Evolutionary conservation across 2,888 invertebrate species (phyloP), one percentile per base, ranked within the genome.

Genomic region (Eulithis testata): DNA sequence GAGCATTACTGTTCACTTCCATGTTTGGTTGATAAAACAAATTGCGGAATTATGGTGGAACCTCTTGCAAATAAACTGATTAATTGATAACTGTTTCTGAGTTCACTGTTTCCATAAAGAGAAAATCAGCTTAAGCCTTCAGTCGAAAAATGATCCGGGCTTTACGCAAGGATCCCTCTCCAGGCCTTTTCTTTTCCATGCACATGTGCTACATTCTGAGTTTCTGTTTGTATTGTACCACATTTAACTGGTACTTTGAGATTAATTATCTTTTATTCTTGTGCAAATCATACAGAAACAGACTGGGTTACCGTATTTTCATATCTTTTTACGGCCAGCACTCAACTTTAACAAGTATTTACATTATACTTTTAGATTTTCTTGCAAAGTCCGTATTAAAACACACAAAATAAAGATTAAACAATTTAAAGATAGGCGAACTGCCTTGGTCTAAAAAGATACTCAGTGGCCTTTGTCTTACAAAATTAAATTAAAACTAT

Each of bases 1-100:
- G 37, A 47, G 45, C 53, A 50, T 66, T 65, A 49, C 51, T n/a
- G 49, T 47, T 47, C 51, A 63, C 47, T 61, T 62, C 36, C 53
- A 58, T 54, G 62, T 58, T 40, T 57, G 11, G 14, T 50, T 65
- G 40, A 47, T 56, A 60, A 65, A 55, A 60, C 60, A 60, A 51
- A 40, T 60, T 51, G 31, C 37, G 27, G 12, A 54, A 60, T 50
- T 31, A 36, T 37, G 8, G 47, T 53, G 37, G 60, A 51, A 47
- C 12, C 49, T 50, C 49, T 43, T 55, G 43, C 40, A 61, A 49
- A 61, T 3, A 7, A 47, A n/a, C n/a, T 45, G n/a, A 6, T 45
- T 4, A 14, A 47, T 8, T 12, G 47, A 47, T 4, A 52, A 52
- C n/a, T n/a, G 3, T 47, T 47, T 14, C 14, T 7, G 7, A 40